A percentile compares a stretch with the other conserved stretches of the same genome.
phyloP scores from a whole-genome alignment of 2,113 vertebrate species.

The Carassius gibelio region DNA sequence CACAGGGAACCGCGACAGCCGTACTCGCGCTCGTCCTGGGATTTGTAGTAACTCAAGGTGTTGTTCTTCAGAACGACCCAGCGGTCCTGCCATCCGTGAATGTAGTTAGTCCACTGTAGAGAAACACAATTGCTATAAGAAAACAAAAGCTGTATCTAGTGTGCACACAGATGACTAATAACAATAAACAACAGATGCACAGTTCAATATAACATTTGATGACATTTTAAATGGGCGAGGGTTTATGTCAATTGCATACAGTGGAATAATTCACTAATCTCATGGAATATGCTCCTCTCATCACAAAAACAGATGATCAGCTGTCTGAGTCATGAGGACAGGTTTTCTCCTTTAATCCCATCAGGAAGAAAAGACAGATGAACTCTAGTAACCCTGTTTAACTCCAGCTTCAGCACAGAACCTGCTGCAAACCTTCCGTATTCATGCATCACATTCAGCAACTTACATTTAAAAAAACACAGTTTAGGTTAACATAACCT shows the following conservation, averaged over 20 bases:
- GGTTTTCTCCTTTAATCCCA: conserved; percentile 40
- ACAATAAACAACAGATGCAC: background rate
- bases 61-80: conserved; percentile 97
- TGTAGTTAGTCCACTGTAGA: conserved; percentile 97
- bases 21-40: conserved; percentile 94
- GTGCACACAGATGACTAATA: background rate
- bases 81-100: conserved; percentile 98
- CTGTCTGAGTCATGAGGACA: conserved; percentile 37
- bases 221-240: background rate
- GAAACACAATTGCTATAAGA: background rate
- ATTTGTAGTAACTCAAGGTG: conserved; percentile 96
- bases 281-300: conserved; percentile 26
- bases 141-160: background rate
- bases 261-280: background rate
- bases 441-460: background rate
- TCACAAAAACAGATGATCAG: conserved; percentile 19
- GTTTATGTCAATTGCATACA: background rate
- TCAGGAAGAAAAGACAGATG: conserved; percentile 42
- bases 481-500: background rate
- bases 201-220: background rate
- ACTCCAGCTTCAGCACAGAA: background rate
- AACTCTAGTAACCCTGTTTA: conserved; percentile 47
- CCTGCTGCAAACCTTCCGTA: background rate
- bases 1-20: conserved; percentile 96
- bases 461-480: background rate